Evolutionary conservation across 2,113 vertebrate genomes (phyloP).

Genomic region (Oriolus oriolus): DNA sequence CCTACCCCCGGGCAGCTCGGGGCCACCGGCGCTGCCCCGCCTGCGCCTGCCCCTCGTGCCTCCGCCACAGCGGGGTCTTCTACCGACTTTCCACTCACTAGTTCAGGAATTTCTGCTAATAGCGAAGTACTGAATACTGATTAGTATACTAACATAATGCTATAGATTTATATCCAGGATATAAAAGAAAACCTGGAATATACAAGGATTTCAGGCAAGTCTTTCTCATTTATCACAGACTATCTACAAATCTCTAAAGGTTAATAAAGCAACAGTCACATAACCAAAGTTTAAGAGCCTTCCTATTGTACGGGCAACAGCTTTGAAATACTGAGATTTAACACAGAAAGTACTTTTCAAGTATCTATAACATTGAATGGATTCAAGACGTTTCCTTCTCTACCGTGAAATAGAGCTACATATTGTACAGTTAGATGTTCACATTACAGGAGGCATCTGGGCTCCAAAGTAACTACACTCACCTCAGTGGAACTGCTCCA

Average conservation of each 20-base stretch:
- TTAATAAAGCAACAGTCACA: not conserved
- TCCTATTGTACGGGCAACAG: not conserved
- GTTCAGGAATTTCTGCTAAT: not conserved
- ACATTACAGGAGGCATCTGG: not conserved
- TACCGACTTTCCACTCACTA: fast-evolving
- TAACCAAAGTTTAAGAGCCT: not conserved
- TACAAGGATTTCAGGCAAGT: not conserved
- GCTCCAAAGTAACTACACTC: not conserved
- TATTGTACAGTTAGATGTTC: not conserved
- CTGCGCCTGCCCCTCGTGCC: not conserved
- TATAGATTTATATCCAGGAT: not conserved
- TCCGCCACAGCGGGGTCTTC: fast-evolving
- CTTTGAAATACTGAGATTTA: not conserved
- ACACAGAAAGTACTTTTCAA: not conserved
- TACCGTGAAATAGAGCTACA: not conserved
- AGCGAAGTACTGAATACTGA: not conserved
- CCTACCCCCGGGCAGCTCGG: not conserved
- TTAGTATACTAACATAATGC: too few species aligned
- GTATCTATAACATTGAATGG: not conserved
- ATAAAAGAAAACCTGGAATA: not conserved
- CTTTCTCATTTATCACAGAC: not conserved
- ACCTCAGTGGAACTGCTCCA: not conserved
- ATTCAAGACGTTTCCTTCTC: not conserved
- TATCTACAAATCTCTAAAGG: not conserved
- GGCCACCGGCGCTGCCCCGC: not conserved